These are phyloP conservation scores for Siniperca chuatsi DNA, from an alignment of 2,113 vertebrate genomes.

Conservation along the genomic window DNA sequence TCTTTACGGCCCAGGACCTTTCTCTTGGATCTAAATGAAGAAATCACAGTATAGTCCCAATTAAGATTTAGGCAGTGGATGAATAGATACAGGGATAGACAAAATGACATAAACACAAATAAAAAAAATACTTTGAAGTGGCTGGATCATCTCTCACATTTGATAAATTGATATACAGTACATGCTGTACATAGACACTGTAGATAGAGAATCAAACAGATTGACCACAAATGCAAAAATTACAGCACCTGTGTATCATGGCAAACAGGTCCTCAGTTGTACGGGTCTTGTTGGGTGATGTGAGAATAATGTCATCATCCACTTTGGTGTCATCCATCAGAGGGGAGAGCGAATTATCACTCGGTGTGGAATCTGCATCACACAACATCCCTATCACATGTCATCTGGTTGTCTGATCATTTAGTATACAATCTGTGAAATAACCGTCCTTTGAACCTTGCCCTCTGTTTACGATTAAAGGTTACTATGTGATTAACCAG, in stretches of 20 bases:
- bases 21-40: slow-evolving; percentile 92
- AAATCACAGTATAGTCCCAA: slow-evolving; percentile 14
- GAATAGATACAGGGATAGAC: not conserved
- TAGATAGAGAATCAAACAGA: not conserved
- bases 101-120: not conserved
- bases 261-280: slow-evolving; percentile 99
- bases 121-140: not conserved
- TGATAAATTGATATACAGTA: not conserved
- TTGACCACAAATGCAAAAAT: not conserved
- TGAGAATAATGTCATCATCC: slow-evolving; percentile 91
- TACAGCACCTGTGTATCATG: slow-evolving; percentile 94
- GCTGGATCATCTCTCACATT: not conserved
- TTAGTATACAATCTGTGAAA: slow-evolving; percentile 32
- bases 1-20: slow-evolving; percentile 98
- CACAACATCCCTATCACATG: slow-evolving; percentile 62
- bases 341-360: slow-evolving; percentile 94
- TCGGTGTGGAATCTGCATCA: slow-evolving; percentile 86
- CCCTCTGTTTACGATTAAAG: not conserved
- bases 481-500: not conserved
- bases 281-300: slow-evolving; percentile 95
- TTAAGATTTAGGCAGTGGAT: slow-evolving; percentile 10
- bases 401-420: slow-evolving; percentile 68
- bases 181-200: not conserved
- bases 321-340: slow-evolving; percentile 92
- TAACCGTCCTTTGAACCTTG: not conserved